Conservation (phyloP, 2,888 invertebrate genomes). For the Abscondita cerata region DNA sequence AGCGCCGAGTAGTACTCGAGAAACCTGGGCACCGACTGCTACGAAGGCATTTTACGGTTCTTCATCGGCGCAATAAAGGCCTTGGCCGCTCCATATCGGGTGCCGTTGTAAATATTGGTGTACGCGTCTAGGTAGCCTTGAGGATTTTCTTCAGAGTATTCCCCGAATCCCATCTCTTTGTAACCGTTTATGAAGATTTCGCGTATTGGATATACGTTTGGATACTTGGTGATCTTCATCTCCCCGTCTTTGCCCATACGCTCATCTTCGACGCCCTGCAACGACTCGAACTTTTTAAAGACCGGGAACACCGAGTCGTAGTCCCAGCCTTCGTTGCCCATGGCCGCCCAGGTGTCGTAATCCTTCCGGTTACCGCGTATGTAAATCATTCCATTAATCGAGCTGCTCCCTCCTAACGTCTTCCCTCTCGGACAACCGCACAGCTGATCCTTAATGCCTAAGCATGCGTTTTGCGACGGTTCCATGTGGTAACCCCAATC, state of each 20-base stretch:
- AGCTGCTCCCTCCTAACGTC: neutral
- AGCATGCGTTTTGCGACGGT: constrained; percentile 54
- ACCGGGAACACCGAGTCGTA: neutral
- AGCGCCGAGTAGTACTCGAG: constrained; percentile 62
- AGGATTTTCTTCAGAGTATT: constrained; percentile 51
- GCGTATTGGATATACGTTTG: neutral
- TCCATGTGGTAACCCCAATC: constrained; percentile 49
- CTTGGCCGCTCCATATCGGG: constrained; percentile 62
- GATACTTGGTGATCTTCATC: neutral
- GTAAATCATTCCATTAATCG: constrained; percentile 10
- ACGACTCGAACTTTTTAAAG: neutral
- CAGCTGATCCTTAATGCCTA: constrained; percentile 84
- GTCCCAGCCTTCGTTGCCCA: constrained; percentile 3
- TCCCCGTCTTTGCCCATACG: neutral
- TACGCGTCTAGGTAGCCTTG: constrained; percentile 53
- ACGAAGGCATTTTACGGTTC: constrained; percentile 65
- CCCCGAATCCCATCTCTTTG: constrained; percentile 48
- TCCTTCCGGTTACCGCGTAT: constrained; percentile 63
- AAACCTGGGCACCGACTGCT: constrained; percentile 61
- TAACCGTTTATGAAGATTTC: constrained; percentile 24
- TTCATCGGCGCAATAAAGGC: constrained; percentile 64
- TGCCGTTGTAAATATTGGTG: constrained; percentile 59
- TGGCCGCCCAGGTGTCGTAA: neutral
- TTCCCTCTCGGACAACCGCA: constrained; percentile 1
- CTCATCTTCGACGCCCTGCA: neutral